Evolutionary conservation across 2,888 invertebrate species (phyloP), one percentile per base, ranked within the genome.

Genomic region (Piscicola geometra): DNA sequence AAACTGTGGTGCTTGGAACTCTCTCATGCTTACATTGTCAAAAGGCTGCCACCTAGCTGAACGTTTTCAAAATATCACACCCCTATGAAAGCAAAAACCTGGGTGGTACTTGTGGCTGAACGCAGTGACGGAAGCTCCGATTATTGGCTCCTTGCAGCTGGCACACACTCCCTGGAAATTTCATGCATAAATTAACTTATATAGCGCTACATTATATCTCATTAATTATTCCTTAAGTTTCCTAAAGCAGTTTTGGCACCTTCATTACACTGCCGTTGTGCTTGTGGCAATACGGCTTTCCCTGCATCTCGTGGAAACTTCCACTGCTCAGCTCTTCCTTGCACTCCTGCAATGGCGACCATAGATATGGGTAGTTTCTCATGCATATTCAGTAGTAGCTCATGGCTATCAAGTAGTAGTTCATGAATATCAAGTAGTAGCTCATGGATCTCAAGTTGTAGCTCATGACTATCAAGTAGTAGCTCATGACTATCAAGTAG

Each of bases 361-460:
- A 88, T 99, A 99, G 12, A 96, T 94, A 85, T 99, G 99, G 87
- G n/a, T n/a, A n/a, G n/a, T n/a, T n/a, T n/a, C n/a, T 99, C 98
- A 85, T 99, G 41, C 41, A 41, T 41, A 41, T 41, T 41, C 5
- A 99, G 98, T 81, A 93, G 89, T 88, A 94, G 96, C 96, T 99
- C 97, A 79, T 79, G 74, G 79, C 98, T 0, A 98, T 98, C 85
- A 99, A 97, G 87, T 98, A 99, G 56, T 98, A 91, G 3, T 87
- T 87, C 12, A 84, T 83, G 82, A 99, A 97, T 28, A 98, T 97
- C 84, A 95, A 94, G 50, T 95, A 94, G 86, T 98, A 99, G 78
- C 94, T 94, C 78, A 95, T 94, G 86, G 99, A 99, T 3, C n/a
- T n/a, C n/a, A n/a, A n/a, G n/a, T n/a, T n/a, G n/a, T n/a, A n/a